Conservation (phyloP, 2,888 invertebrate species). For the Apodemia duryi region DNA sequence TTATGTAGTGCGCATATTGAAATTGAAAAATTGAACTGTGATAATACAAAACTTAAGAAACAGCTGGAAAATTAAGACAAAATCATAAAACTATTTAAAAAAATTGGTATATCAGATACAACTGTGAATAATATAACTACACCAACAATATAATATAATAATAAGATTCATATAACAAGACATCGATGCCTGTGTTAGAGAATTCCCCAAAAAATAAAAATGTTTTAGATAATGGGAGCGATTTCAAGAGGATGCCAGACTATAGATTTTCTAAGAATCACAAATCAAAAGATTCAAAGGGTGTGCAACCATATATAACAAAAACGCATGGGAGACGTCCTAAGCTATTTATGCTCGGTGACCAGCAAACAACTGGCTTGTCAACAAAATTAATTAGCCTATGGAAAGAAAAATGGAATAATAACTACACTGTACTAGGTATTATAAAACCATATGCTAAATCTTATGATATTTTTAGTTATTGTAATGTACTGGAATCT, state of each 20-base stretch:
- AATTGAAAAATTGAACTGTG: background rate
- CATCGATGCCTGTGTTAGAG: background rate
- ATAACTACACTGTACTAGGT: background rate
- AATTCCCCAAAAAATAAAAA: background rate
- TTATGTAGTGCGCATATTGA: background rate
- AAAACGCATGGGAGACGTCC: background rate
- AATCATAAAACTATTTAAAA: slow-evolving; percentile 1
- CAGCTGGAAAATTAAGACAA: background rate
- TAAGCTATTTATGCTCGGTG: background rate
- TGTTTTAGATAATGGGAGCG: background rate
- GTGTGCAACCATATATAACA: background rate
- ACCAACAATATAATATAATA: too few species aligned
- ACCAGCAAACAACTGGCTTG: background rate
- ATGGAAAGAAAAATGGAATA: background rate
- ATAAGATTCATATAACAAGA: background rate
- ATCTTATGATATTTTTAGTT: background rate
- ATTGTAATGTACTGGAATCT: background rate
- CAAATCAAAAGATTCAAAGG: background rate
- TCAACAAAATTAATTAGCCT: background rate
- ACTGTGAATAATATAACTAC: background rate
- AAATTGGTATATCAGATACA: background rate
- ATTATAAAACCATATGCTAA: background rate
- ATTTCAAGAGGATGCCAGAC: background rate
- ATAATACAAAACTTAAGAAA: background rate
- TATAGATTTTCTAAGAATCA: background rate